Base-by-base conservation (phyloP, 2,888 invertebrate genomes). In the Drepana falcataria region DNA sequence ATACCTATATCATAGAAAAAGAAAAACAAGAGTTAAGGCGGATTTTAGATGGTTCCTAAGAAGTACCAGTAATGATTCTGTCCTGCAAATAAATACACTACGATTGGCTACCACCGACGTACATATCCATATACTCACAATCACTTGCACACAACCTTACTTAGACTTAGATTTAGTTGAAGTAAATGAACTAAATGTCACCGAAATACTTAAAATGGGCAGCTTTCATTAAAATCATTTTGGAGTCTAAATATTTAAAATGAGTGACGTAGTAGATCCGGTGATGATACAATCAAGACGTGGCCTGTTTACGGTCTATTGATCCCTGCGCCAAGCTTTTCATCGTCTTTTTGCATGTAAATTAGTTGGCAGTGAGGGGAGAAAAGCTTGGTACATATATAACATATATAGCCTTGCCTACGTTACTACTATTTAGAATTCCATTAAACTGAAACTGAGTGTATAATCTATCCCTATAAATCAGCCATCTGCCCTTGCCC, bases 341-440 rank as follows among this genome's bases (percentile, higher is more conserved):
- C 68, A 77, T 68, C 64, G 72, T 61, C 76, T 77, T 78, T 81
- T 77, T 73, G 71, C 70, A 82, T 83, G 83, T 77, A 83, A 85
- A 83, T 83, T 71, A 71, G 64, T 56, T 60, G 60, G 68, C 64
- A 61, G 59, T 64, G 59, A 59, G 63, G 63, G 64, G 71, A 68
- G 59, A 70, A 62, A 64, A 61, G 64, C 63, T 54, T n/a, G 56
- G 58, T 64, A 55, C 52, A 59, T 52, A 53, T 49, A 57, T 55
- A 57, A 49, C 35, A n/a, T n/a, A n/a, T n/a, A 49, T 51, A 52
- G 52, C 51, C 53, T 48, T 48, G 51, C 49, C 52, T 58, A 55
- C 58, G 55, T 53, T 51, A 7, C 44, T 37, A 9, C 5, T 48
- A 47, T 48, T 44, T 48, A 47, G 48, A 35, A 37, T 6, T 49